Evolutionary conservation across 2,113 vertebrate genomes (phyloP), one percentile per base, ranked within the genome.

Genomic region (Triplophysa dalaica): DNA sequence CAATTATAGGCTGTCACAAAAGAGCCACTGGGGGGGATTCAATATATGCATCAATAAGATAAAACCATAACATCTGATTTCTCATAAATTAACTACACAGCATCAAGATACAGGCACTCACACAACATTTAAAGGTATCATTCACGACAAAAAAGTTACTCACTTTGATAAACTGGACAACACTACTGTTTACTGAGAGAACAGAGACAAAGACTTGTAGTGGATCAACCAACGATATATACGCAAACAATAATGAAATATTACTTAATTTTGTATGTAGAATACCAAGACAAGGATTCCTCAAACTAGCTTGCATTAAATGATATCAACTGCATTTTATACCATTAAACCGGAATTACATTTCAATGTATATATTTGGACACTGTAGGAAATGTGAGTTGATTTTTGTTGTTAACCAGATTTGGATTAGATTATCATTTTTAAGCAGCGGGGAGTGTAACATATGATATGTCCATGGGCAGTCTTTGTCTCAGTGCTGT

Each of bases 171-270:
- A 73, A 76, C 52, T 64, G 45, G 38, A 84, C 48, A 60, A 70
- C 58, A 62, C 65, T 61, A 62, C 41, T 45, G 38, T 24, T 68
- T 33, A 75, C 61, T 62, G 67, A 76, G 26, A 75, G 56, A 54
- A 22, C 75, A 77, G 68, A 82, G 78, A 82, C 70, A 68, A 78
- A 80, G 77, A 86, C 81, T 80, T 65, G 77, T 83, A 82, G 43
- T 80, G 62, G 70, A 78, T 70, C 64, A 43, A 38, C 70, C 50
- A 66, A 43, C 54, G 70, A 54, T 75, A 29, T 9, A 8, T 9
- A 8, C 14, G 38, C 61, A n/a, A 33, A 11, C 43, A 45, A 17
- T 21, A 5, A 74, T 61, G 56, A 16, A 61, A 75, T 19, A 41
- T 11, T 22, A 33, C 8, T 2, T 19, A 14, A 56, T 7, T 21